phyloP scores from a whole-genome alignment of 2,113 vertebrate genomes.

The Eudyptes chrysolophus region DNA sequence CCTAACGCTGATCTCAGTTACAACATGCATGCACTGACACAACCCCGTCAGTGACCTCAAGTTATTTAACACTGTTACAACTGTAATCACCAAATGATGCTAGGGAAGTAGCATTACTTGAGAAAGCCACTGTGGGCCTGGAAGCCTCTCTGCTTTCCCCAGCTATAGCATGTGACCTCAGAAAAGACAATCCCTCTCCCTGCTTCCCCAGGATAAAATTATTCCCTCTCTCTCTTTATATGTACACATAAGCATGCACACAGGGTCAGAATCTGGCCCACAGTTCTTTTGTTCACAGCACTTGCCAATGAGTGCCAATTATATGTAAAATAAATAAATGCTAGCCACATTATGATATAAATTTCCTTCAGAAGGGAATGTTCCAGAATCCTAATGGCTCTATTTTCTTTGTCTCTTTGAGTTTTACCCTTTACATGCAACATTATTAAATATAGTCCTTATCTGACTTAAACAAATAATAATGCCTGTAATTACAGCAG shows the following conservation, averaged over 20 bases:
- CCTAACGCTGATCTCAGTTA: neutral
- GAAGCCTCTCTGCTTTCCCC: neutral
- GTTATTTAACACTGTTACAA: neutral
- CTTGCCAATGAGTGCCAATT: neutral
- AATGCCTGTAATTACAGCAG: neutral
- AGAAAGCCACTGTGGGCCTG: neutral
- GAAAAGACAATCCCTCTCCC: neutral
- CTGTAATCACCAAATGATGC: neutral
- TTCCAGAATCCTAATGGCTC: conserved; percentile 36
- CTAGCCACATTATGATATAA: neutral
- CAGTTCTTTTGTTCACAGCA: neutral
- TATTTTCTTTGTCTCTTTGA: conserved; percentile 25
- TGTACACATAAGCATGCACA: neutral
- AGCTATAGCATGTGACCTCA: neutral
- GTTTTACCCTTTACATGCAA: neutral
- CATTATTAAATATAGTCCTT: neutral
- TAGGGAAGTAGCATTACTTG: neutral
- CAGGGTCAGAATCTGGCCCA: neutral
- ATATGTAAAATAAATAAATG: neutral
- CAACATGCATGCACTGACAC: neutral
- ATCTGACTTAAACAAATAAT: neutral
- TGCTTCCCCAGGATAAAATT: neutral
- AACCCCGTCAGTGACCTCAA: neutral
- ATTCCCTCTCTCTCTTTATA: neutral
- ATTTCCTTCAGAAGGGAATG: neutral